Evolutionary conservation across 2,888 invertebrate genomes (phyloP).

Genomic region (Euplexia lucipara): DNA sequence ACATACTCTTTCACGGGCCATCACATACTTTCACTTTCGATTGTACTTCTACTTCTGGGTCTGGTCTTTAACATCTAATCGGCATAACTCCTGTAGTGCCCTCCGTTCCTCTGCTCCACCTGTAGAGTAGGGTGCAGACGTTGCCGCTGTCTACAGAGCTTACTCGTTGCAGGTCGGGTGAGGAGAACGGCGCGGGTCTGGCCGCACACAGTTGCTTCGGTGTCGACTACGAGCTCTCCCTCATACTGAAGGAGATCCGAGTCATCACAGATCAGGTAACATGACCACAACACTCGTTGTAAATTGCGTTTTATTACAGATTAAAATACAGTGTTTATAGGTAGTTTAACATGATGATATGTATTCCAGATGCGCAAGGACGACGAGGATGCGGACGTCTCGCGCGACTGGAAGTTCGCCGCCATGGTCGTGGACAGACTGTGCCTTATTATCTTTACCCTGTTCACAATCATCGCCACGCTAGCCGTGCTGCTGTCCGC

Average conservation of each 20-base stretch:
- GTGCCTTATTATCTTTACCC: conserved; percentile 99
- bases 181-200: conserved; percentile 94
- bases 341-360: conserved; percentile 9
- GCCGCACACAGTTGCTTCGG: conserved; percentile 97
- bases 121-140: conserved; percentile 85
- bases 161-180: conserved; percentile 87
- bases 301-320: background rate
- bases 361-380: conserved; percentile 96
- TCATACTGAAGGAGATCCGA: conserved; percentile 98
- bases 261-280: conserved; percentile 96
- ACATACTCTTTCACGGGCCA: conserved; percentile 68
- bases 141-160: conserved; percentile 86
- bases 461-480: conserved; percentile 99
- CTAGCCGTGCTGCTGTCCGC: conserved; percentile 99
- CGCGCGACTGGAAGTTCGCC: conserved; percentile 99
- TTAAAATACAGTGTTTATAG: background rate
- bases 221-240: conserved; percentile 98
- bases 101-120: conserved; percentile 87
- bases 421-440: conserved; percentile 99
- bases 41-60: conserved; percentile 76
- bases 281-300: background rate
- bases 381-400: conserved; percentile 98
- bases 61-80: conserved; percentile 79
- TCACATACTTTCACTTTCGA: conserved; percentile 72
- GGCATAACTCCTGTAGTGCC: conserved; percentile 88